Percentiles rank a stretch among this genome's conserved stretches.
phyloP scores from a whole-genome alignment of 2,888 invertebrate species.

The Chloromyia formosa region DNA sequence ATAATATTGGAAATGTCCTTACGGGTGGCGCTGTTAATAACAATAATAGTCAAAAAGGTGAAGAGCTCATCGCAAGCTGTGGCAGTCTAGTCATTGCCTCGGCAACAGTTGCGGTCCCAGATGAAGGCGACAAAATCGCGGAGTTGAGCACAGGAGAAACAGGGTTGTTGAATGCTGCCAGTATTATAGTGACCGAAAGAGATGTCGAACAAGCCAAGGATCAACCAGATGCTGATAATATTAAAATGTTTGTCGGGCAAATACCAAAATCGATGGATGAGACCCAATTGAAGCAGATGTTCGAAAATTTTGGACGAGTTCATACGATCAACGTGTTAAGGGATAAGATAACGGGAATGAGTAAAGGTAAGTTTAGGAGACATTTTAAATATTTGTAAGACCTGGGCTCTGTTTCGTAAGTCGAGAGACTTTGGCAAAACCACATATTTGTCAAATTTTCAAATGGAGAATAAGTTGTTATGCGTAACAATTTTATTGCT shows the following conservation, averaged over 20 bases:
- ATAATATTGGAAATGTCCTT: slow-evolving; percentile 19
- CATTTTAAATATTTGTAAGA: no score
- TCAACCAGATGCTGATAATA: slow-evolving; percentile 96
- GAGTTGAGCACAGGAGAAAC: not conserved
- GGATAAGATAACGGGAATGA: slow-evolving; percentile 94
- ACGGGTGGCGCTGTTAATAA: not conserved
- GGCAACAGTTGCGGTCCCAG: not conserved
- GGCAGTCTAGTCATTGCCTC: slow-evolving; percentile 14
- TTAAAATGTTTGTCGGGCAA: slow-evolving; percentile 99
- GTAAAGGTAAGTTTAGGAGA: slow-evolving; percentile 97
- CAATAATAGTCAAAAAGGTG: slow-evolving; percentile 14
- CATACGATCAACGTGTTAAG: slow-evolving; percentile 98
- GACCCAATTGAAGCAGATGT: slow-evolving; percentile 89
- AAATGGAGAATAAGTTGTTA: no score
- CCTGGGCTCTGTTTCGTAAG: no score
- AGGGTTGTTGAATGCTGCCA: not conserved
- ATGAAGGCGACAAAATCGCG: slow-evolving; percentile 1
- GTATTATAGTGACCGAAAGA: not conserved
- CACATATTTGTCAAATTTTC: no score
- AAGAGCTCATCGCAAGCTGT: slow-evolving; percentile 13
- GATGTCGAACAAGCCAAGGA: slow-evolving; percentile 65
- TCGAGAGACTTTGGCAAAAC: no score
- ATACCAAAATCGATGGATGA: slow-evolving; percentile 98
- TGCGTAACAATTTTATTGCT: no score
- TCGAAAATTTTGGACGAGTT: slow-evolving; percentile 95